Evolutionary conservation across 2,113 vertebrate genomes (phyloP), one percentile per base, ranked within the genome.

Genomic region (Baryphthengus martii): DNA sequence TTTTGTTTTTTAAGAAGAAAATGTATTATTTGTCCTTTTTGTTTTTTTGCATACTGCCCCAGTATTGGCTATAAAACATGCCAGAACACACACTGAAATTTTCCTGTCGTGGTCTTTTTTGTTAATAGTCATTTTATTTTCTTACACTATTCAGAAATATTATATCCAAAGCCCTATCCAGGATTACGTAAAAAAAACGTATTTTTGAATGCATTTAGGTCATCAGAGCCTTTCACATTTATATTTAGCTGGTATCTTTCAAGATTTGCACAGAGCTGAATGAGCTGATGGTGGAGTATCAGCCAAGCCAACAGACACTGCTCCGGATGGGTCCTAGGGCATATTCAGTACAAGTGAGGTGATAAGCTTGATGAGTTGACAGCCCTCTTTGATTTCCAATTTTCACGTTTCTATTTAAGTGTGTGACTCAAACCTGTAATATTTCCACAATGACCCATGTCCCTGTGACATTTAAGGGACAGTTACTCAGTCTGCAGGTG

Each of bases 401-500:
- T 84, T 62, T 71, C 53, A 33, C 33, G 44, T 73, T 87, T 85
- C 94, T 82, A 31, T 82, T 90, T 81, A 67, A 93, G 45, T 29
- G 53, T 61, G 73, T 68, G 88, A 94, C 76, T 92, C 89, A 93
- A 88, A 79, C 31, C 61, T 76, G 73, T 58, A 90, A 24, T 70
- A 87, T 89, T 95, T 93, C 73, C 73, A 90, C 76, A 65, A 12
- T 62, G 70, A 85, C 86, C 93, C 66, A 72, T 35, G 86, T 87
- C 37, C 58, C 66, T 49, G n/a, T 76, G 93, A 93, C 70, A 93
- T 96, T 92, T 94, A 90, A 87, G 88, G 80, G 66, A 93, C 83
- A 89, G 85, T 56, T 82, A 87, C n/a, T 94, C 76, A 73, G 49
- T 29, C 89, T 93, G 88, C 90, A 94, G 93, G 94, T 91, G 78